Percentiles rank a stretch among this genome's conserved stretches.
These are phyloP conservation scores for Meda fulgida DNA, from an alignment of 2,797 vertebrate genomes.

Conservation along the genomic window DNA sequence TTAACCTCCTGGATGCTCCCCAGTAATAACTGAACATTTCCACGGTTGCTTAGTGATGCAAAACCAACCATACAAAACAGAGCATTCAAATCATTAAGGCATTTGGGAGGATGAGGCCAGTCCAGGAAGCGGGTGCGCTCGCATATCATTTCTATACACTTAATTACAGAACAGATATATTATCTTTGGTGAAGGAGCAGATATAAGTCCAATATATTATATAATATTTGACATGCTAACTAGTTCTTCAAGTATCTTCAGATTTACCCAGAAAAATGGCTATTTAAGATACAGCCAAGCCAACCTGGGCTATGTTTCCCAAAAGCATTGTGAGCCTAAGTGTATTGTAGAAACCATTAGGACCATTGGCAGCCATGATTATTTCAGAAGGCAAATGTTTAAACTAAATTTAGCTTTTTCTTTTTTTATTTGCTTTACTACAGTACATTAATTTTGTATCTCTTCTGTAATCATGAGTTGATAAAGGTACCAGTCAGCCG, in stretches of 20 bases:
- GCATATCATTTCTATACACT: slow-evolving; percentile 3
- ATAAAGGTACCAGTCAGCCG: neutral
- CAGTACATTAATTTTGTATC: neutral
- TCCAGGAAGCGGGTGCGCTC: slow-evolving; percentile 2
- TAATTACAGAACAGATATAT: slow-evolving; percentile 23
- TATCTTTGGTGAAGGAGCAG: slow-evolving; percentile 7
- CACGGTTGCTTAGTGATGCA: slow-evolving; percentile 70
- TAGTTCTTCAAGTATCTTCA: neutral
- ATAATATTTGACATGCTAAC: neutral
- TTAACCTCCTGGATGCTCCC: slow-evolving; percentile 68
- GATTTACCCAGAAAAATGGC: neutral
- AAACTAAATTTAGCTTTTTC: neutral
- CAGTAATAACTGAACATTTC: slow-evolving; percentile 64
- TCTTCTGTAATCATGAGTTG: neutral
- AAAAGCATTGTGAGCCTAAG: neutral
- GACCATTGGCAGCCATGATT: neutral
- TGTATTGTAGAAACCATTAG: neutral
- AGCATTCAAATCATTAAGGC: slow-evolving; percentile 57
- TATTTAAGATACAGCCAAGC: neutral
- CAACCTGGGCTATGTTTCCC: neutral
- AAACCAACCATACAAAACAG: slow-evolving; percentile 64
- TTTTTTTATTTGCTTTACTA: neutral
- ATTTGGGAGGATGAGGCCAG: slow-evolving; percentile 6
- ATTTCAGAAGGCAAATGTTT: neutral
- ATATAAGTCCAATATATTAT: slow-evolving; percentile 1